A percentile compares a stretch with the other conserved stretches of the same genome.
These are phyloP conservation scores for Drosophila littoralis DNA, from an alignment of 1,140 invertebrate genomes.

Conservation along the genomic window DNA sequence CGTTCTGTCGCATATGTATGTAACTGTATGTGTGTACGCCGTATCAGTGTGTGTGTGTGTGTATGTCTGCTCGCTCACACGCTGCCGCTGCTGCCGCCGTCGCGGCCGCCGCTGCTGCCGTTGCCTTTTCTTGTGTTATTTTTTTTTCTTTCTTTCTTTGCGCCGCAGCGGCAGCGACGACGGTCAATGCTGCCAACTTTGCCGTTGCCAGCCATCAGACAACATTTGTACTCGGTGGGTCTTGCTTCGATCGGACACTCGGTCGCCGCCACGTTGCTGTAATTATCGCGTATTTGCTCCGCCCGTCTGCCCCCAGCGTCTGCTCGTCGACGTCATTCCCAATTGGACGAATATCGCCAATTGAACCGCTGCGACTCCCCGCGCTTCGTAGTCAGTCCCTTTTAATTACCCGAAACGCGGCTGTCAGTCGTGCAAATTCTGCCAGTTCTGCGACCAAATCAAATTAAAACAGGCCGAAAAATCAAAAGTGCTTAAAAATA, in stretches of 20 bases:
- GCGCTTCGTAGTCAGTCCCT: slow-evolving; percentile 19
- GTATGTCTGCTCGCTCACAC: slow-evolving; percentile 44
- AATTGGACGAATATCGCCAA: slow-evolving; percentile 33
- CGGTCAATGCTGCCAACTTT: slow-evolving; percentile 80
- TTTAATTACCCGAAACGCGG: slow-evolving; percentile 44
- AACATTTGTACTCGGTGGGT: slow-evolving; percentile 82
- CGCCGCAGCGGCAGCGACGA: slow-evolving; percentile 61
- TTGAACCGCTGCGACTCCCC: slow-evolving; percentile 12
- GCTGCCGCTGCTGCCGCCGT: slow-evolving; percentile 40
- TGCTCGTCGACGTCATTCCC: slow-evolving; percentile 25
- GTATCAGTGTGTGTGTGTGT: slow-evolving; percentile 7
- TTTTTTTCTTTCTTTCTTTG: slow-evolving; percentile 57
- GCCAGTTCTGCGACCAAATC: slow-evolving; percentile 31
- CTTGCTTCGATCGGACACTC: slow-evolving; percentile 78
- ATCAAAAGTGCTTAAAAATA: slow-evolving; percentile 61
- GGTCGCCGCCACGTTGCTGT: slow-evolving; percentile 46
- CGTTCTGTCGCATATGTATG: slow-evolving; percentile 72
- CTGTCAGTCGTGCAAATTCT: slow-evolving; percentile 1
- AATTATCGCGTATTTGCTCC: slow-evolving; percentile 51
- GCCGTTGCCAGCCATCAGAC: slow-evolving; percentile 78
- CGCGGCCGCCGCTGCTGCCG: slow-evolving; percentile 5
- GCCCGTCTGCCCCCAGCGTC: slow-evolving; percentile 2
- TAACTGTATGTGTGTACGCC: slow-evolving; percentile 14
- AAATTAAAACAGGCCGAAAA: slow-evolving; percentile 45
- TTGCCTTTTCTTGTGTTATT: slow-evolving; percentile 64